Conservation (phyloP, 2,113 vertebrate species). For the Ornithorhynchus anatinus region DNA sequence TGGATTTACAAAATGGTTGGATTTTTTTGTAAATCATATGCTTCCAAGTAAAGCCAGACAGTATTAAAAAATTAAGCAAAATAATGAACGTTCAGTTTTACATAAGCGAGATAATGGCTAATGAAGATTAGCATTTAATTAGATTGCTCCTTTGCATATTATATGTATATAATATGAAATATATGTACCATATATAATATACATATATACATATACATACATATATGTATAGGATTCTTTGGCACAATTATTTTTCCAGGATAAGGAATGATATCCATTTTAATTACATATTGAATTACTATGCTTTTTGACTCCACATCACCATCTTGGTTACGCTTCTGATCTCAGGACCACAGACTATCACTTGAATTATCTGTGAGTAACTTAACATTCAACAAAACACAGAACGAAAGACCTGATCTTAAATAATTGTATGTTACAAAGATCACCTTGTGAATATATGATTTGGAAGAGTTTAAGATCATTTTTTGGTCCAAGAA, state of each 20-base stretch:
- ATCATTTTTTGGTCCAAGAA: conserved; percentile 7
- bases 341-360: neutral
- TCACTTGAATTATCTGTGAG: neutral
- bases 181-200: neutral
- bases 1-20: neutral
- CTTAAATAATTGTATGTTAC: neutral
- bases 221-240: too few relatives aligned
- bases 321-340: neutral
- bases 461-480: neutral
- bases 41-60: neutral
- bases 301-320: neutral
- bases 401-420: neutral
- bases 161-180: neutral
- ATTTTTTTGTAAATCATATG: neutral
- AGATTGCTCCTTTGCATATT: neutral
- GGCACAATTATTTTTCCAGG: too few relatives aligned
- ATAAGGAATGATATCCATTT: neutral
- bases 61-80: neutral
- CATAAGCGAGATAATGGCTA: neutral
- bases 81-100: neutral
- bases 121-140: neutral
- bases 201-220: too few relatives aligned
- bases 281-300: neutral
- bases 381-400: neutral
- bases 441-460: neutral